A percentile compares a stretch with the other conserved stretches of the same genome.
These are phyloP conservation scores for Misgurnus anguillicaudatus DNA, from an alignment of 2,113 vertebrate species.

Conservation along the genomic window DNA sequence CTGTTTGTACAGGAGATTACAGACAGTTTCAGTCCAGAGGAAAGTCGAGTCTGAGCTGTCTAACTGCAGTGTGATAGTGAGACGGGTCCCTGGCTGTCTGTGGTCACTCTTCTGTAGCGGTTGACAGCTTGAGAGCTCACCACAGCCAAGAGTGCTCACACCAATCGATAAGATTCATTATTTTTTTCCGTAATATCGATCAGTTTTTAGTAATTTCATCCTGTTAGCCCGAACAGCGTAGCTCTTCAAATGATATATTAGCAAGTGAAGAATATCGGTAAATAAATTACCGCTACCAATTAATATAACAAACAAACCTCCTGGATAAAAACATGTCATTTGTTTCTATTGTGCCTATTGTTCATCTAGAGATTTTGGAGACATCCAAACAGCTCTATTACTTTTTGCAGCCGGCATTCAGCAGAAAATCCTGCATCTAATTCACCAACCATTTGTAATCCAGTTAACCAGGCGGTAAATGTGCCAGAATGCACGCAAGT, in stretches of 20 bases:
- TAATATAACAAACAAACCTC: not conserved
- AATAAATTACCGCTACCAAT: not conserved
- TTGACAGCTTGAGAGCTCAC: conserved; percentile 87
- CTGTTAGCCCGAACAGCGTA: no score
- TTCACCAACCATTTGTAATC: no score
- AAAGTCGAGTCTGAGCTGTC: conserved; percentile 9
- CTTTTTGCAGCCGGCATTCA: no score
- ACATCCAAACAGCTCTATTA: no score
- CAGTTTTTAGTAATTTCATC: no score
- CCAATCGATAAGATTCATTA: conserved; percentile 37
- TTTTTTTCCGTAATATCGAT: not conserved
- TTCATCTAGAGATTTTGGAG: no score
- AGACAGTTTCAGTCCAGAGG: conserved; percentile 1
- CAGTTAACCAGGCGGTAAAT: no score
- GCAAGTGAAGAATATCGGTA: no score
- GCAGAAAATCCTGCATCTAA: no score
- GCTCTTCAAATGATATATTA: not conserved
- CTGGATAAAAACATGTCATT: no score
- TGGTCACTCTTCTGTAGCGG: conserved; percentile 92
- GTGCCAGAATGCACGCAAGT: no score
- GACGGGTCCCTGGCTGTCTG: conserved; percentile 83
- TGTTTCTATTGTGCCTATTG: no score
- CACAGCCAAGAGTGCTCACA: conserved; percentile 68
- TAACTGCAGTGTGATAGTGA: conserved; percentile 49
- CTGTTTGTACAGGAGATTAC: conserved; percentile 14